Evolutionary conservation across 2,113 vertebrate species (phyloP).

Genomic region (Taurulus bubalis): DNA sequence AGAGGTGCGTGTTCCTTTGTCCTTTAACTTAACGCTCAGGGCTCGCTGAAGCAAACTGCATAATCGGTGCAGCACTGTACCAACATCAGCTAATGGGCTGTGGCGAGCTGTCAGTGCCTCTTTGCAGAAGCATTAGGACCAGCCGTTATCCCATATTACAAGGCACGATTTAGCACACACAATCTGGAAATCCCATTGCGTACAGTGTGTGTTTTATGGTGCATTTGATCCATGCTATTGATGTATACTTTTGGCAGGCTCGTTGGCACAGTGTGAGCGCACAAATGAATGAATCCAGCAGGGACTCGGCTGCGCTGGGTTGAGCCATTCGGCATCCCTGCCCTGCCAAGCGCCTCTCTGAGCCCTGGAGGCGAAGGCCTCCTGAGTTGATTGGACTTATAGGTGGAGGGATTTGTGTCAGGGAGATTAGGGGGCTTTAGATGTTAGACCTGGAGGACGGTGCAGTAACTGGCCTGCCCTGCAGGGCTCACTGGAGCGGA

Average conservation of each 20-base stretch:
- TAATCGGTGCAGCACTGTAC: slow-evolving; percentile 8
- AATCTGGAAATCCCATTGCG: slow-evolving; percentile 37
- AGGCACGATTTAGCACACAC: slow-evolving; percentile 40
- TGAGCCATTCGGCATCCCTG: neutral
- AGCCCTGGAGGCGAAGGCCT: neutral
- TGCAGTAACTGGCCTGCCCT: neutral
- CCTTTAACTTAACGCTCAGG: slow-evolving; percentile 15
- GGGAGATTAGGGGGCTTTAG: slow-evolving; percentile 23
- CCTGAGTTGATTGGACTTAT: slow-evolving; percentile 9
- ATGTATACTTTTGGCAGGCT: slow-evolving; percentile 37
- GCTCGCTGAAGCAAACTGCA: slow-evolving; percentile 34
- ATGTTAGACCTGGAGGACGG: neutral
- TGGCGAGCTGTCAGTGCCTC: slow-evolving; percentile 24
- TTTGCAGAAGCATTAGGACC: slow-evolving; percentile 36
- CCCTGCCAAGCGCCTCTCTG: neutral
- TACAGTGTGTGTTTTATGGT: slow-evolving; percentile 13
- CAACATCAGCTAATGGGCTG: slow-evolving; percentile 26
- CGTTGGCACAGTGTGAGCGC: slow-evolving; percentile 15
- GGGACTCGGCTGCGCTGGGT: slow-evolving; percentile 1
- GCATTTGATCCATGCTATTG: slow-evolving; percentile 36
- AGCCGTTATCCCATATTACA: slow-evolving; percentile 44
- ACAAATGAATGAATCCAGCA: slow-evolving; percentile 21
- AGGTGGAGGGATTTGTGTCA: slow-evolving; percentile 14
- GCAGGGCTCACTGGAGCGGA: neutral
- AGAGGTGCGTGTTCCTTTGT: neutral